phyloP scores from a whole-genome alignment of 2,888 invertebrate genomes.

The Dynastes tityus region DNA sequence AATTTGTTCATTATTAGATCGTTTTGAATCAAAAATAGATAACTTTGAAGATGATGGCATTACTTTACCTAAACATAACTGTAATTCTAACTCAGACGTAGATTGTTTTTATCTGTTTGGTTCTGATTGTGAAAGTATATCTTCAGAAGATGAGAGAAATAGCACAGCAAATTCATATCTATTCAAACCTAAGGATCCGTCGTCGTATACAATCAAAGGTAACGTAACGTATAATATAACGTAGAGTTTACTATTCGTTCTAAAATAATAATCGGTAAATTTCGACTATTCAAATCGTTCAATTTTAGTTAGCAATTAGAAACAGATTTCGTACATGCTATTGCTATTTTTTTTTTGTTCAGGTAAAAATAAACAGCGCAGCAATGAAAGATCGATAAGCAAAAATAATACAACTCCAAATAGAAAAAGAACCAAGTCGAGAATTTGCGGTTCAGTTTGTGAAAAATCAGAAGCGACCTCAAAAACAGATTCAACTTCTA shows the following conservation, averaged over 20 bases:
- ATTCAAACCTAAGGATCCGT: not conserved
- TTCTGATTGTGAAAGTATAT: constrained; percentile 36
- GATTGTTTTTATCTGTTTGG: constrained; percentile 21
- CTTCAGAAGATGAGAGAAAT: constrained; percentile 10
- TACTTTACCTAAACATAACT: not conserved
- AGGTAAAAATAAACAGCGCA: no score
- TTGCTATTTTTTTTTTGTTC: no score
- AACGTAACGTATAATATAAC: not conserved
- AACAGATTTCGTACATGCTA: no score
- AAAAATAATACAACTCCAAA: not conserved
- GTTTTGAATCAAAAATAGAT: not conserved
- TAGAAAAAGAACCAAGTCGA: constrained; percentile 18
- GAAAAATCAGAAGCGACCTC: not conserved
- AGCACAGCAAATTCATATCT: not conserved
- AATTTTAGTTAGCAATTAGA: no score
- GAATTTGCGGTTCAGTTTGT: not conserved
- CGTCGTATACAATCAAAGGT: not conserved
- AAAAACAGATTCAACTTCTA: not conserved
- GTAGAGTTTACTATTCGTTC: no score
- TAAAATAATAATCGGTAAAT: no score
- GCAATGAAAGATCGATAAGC: no score
- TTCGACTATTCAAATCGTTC: no score
- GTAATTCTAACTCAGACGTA: not conserved
- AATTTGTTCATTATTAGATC: constrained; percentile 4
- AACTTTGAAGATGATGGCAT: not conserved